These are phyloP conservation scores for Pristionchus fissidentatus DNA, from an alignment of 2,888 invertebrate species.

Conservation along the genomic window DNA sequence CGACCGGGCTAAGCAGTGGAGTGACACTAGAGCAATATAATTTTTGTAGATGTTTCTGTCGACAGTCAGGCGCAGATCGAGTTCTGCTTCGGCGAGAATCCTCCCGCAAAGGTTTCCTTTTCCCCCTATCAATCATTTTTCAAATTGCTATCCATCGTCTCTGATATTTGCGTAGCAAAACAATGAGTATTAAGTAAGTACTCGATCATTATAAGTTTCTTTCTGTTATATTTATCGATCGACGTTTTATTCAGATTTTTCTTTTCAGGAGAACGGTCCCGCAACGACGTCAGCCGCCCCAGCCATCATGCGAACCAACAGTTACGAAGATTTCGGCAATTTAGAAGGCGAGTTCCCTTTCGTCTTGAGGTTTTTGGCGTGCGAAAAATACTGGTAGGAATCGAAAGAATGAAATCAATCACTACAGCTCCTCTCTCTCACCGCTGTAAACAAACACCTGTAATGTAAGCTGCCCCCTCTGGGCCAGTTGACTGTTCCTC, in stretches of 20 bases:
- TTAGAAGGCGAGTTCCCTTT: conserved; percentile 68
- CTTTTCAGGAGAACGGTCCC: conserved; percentile 16
- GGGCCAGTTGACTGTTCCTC: conserved; percentile 13
- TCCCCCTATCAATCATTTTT: not conserved
- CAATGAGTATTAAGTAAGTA: not conserved
- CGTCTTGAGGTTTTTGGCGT: no score
- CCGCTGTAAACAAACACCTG: not conserved
- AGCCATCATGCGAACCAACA: conserved; percentile 62
- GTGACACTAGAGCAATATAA: no score
- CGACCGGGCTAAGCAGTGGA: no score
- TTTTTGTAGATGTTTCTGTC: conserved; percentile 7
- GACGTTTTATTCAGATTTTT: not conserved
- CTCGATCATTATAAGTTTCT: not conserved
- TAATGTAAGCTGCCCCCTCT: conserved; percentile 17
- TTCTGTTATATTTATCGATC: not conserved
- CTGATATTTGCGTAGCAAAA: no score
- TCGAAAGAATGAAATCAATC: not conserved
- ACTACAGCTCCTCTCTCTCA: not conserved
- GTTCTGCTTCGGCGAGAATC: conserved; percentile 34
- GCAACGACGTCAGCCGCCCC: conserved; percentile 17
- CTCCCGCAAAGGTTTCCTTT: not conserved
- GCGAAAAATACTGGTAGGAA: no score
- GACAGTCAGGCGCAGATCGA: conserved; percentile 32
- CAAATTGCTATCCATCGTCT: not conserved
- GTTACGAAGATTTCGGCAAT: conserved; percentile 72